These are phyloP conservation scores for Subanguina moxae DNA, from an alignment of 1,140 invertebrate genomes.

Conservation along the genomic window DNA sequence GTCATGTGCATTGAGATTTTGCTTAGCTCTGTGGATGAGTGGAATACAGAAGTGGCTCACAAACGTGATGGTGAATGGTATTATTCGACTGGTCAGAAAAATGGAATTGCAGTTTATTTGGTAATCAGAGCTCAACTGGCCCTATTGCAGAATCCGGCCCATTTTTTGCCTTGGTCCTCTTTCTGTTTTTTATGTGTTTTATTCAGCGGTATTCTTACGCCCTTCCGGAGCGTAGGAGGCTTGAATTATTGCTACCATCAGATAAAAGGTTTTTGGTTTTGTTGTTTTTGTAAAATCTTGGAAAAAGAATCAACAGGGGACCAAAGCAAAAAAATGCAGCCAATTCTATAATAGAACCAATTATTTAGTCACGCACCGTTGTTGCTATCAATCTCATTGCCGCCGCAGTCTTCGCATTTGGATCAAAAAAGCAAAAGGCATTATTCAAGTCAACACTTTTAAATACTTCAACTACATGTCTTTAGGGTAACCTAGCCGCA, in stretches of 20 bases:
- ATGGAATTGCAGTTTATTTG: conserved; percentile 35
- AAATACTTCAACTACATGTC: neutral
- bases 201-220: too few species aligned
- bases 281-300: too few species aligned
- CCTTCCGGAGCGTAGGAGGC: too few species aligned
- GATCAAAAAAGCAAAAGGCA: conserved; percentile 51
- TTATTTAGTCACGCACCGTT: conserved; percentile 29
- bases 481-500: conserved; percentile 41
- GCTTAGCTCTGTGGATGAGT: conserved; percentile 49
- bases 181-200: conserved; percentile 30
- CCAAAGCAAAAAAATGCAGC: too few species aligned
- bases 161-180: too few species aligned
- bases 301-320: too few species aligned
- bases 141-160: neutral
- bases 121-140: neutral
- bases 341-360: too few species aligned
- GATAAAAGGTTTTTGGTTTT: too few species aligned
- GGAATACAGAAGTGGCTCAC: conserved; percentile 43
- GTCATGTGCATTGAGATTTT: conserved; percentile 44
- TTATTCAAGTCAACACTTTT: neutral
- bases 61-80: conserved; percentile 35
- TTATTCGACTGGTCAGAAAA: conserved; percentile 39
- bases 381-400: conserved; percentile 40
- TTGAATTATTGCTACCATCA: too few species aligned
- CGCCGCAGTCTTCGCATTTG: conserved; percentile 35